Evolutionary conservation across 2,113 vertebrate genomes (phyloP).

Genomic region (Engystomops pustulosus): DNA sequence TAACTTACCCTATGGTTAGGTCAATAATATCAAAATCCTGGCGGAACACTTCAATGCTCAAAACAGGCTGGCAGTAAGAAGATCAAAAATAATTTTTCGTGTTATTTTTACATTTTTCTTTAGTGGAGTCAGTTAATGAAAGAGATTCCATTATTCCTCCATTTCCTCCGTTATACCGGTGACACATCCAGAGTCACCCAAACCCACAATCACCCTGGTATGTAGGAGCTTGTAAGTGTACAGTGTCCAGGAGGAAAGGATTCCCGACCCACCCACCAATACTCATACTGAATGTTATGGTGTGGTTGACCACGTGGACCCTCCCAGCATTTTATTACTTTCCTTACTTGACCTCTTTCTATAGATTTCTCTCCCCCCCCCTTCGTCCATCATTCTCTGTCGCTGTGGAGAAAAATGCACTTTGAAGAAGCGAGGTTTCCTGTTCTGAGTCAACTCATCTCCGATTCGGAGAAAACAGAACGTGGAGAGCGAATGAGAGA

Average conservation of each 20-base stretch:
- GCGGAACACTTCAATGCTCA: too few species aligned
- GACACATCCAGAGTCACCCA: too few species aligned
- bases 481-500: background rate
- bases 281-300: background rate
- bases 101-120: background rate
- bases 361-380: background rate
- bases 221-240: too few species aligned
- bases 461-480: conserved; percentile 50
- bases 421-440: conserved; percentile 56
- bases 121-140: background rate
- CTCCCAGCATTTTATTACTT: background rate
- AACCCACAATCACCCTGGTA: background rate
- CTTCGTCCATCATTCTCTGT: background rate
- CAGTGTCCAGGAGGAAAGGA: too few species aligned
- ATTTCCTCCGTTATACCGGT: too few species aligned
- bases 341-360: background rate
- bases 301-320: background rate
- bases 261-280: background rate
- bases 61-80: too few species aligned
- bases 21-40: too few species aligned
- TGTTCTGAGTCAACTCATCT: conserved; percentile 25
- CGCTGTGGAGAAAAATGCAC: conserved; percentile 1
- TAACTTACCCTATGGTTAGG: too few species aligned
- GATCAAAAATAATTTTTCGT: too few species aligned
- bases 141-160: too few species aligned